Percentiles rank a stretch among this genome's conserved stretches.
phyloP scores from a whole-genome alignment of 2,113 vertebrate species.

The Pseudorasbora parva region DNA sequence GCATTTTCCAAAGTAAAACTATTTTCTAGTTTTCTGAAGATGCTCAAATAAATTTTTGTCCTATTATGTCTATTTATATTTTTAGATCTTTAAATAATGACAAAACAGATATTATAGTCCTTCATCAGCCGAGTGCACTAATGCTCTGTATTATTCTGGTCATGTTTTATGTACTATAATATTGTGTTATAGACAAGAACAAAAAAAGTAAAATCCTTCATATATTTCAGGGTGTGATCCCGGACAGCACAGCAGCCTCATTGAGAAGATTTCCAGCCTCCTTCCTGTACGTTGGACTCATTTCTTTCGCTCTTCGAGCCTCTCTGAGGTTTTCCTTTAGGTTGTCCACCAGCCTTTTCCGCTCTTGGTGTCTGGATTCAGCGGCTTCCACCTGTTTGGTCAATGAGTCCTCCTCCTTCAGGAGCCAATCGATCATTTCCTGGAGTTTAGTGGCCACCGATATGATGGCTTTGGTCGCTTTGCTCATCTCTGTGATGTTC shows the following conservation, averaged over 20 bases:
- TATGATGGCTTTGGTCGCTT: constrained; percentile 64
- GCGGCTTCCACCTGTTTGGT: constrained; percentile 48
- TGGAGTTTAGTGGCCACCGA: constrained; percentile 61
- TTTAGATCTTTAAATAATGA: not conserved
- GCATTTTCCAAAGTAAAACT: not conserved
- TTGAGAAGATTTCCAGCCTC: constrained; percentile 63
- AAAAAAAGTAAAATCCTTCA: too few species aligned
- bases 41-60: not conserved
- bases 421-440: constrained; percentile 66
- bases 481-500: constrained; percentile 65
- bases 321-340: constrained; percentile 72
- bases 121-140: not conserved
- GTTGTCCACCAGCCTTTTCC: constrained; percentile 61
- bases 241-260: constrained; percentile 68
- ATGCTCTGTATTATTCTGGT: not conserved
- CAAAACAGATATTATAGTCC: not conserved
- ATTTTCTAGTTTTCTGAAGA: not conserved
- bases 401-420: constrained; percentile 66
- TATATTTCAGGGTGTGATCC: constrained; percentile 56
- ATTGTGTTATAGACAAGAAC: too few species aligned
- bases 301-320: constrained; percentile 67
- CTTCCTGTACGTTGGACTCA: constrained; percentile 63
- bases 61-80: not conserved
- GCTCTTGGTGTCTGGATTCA: constrained; percentile 68
- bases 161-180: not conserved